Base-by-base conservation (phyloP, 2,888 invertebrate species). In the Catocala nupta region DNA sequence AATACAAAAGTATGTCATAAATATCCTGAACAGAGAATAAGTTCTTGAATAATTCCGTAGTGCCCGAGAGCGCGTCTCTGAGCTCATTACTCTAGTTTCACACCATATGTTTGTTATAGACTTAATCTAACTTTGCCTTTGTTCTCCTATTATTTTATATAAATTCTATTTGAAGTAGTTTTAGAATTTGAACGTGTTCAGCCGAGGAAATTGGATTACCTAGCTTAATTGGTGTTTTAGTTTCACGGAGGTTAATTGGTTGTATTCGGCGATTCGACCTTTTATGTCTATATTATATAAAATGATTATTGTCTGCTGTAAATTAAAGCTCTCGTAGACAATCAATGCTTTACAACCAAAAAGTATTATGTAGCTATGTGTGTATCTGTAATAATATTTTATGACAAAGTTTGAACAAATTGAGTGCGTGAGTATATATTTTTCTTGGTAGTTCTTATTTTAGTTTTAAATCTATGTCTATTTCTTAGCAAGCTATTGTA, bases 41-140 rank as follows among this genome's bases (percentile, higher is more conserved):
- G 57, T 68, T 69, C 56, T 76, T 78, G 71, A 80, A 81, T 82
- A 74, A 77, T 80, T 78, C 65, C 71, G 43, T 44, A 69, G 63
- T 60, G 69, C 67, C 62, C 57, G 56, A 54, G 59, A 57, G 56
- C 64, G 60, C 56, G 72, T 75, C 74, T 68, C 76, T 54, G 61
- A 73, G 64, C 75, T 81, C 77, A 77, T 83, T 80, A 77, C 72
- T 71, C 71, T 68, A 71, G 71, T 65, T 76, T 63, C 70, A 42
- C 59, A 74, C 64, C 79, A 80, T 75, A 75, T 81, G 78, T 78
- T 73, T 65, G 73, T 71, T 77, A 61, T 75, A 73, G 70, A 78
- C 73, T 75, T 81, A 80, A 83, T 83, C 75, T 80, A 83, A 83
- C 80, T 83, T 83, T 78, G 77, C 67, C 81, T 77, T 74, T 69